Base-by-base conservation (phyloP, 2,797 vertebrate species). In the Ispidina lecontei region DNA sequence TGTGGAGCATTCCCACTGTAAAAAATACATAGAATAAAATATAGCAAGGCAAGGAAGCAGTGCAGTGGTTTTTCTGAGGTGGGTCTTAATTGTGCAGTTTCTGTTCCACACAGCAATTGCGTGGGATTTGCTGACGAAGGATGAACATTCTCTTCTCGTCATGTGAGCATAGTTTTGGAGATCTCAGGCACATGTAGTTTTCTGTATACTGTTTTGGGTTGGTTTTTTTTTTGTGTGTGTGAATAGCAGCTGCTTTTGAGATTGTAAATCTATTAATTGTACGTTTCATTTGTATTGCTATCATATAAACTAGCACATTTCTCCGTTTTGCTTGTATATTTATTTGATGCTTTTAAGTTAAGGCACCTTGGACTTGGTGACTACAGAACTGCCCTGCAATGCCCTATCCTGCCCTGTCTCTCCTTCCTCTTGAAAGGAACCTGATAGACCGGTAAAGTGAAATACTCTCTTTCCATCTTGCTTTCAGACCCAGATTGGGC, bases 401-500 rank as follows among this genome's bases (percentile, higher is more conserved):
- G 10, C 26, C 12, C 44, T 60, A 13, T 71, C 33, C 8, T 37
- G 6, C 7, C 44, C 39, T 3, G 0, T 12, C 39, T 31, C 21
- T 79, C 20, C 29, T 31, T n/a, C 37, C 6, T 37, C 17, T 52
- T 68, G 18, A 1, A 1, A 28, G 18, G 18, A 46, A 28, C 7
- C 58, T 2, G 0, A n/a, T 12, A 46, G 8, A 35, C 22, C 58
- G 35, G 0, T 10, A 20, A 14, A 17, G 37, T n/a, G 29, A 70
- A 29, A 56, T 59, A 59, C 47, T 74, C 23, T 81, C 14, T 80
- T 43, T 58, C 41, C 23, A 84, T 73, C 63, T 95, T 55, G 29
- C 31, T 97, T 97, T 14, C 97, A 99, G 99, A 99, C 93, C 98
- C 98, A 0, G 99, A 99, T 94, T 99, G 99, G 99, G 99, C 98